These are phyloP conservation scores for Arnoldichthys spilopterus DNA, from an alignment of 2,797 vertebrate genomes.

Conservation along the genomic window DNA sequence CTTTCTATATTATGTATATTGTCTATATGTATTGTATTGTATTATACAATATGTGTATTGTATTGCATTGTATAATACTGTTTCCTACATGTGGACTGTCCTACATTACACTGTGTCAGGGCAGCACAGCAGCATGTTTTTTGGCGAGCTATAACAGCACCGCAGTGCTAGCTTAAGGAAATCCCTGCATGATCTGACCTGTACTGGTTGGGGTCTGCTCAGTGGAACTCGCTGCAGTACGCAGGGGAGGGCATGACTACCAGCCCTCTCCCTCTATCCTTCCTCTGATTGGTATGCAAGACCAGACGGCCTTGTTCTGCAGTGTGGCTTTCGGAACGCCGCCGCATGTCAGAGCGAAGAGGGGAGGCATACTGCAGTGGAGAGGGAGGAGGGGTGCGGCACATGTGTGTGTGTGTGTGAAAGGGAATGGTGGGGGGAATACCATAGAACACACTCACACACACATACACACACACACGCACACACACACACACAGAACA, in stretches of 20 bases:
- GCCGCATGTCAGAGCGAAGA: constrained; percentile 66
- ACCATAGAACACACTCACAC: constrained; percentile 26
- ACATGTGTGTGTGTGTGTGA: constrained; percentile 57
- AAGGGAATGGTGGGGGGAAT: constrained; percentile 40
- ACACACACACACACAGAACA: constrained; percentile 24
- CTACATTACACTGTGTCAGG: neutral
- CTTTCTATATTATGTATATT: no score
- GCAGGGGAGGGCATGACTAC: constrained; percentile 13
- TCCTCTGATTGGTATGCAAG: constrained; percentile 74
- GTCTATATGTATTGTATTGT: no score
- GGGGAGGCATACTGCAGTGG: constrained; percentile 71
- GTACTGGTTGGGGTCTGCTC: neutral
- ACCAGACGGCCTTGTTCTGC: constrained; percentile 74
- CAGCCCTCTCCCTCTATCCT: neutral
- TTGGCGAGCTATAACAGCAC: neutral
- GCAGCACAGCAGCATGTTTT: neutral
- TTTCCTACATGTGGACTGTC: no score
- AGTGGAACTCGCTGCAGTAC: constrained; percentile 53
- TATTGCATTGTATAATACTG: no score
- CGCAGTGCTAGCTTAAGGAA: neutral
- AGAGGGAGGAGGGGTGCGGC: constrained; percentile 69
- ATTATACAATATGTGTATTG: no score
- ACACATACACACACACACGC: constrained; percentile 12
- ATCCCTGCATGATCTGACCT: neutral
- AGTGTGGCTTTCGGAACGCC: constrained; percentile 75